Base-by-base conservation (phyloP, 1,140 invertebrate genomes). In the Trachymyrmex cornetzi region DNA sequence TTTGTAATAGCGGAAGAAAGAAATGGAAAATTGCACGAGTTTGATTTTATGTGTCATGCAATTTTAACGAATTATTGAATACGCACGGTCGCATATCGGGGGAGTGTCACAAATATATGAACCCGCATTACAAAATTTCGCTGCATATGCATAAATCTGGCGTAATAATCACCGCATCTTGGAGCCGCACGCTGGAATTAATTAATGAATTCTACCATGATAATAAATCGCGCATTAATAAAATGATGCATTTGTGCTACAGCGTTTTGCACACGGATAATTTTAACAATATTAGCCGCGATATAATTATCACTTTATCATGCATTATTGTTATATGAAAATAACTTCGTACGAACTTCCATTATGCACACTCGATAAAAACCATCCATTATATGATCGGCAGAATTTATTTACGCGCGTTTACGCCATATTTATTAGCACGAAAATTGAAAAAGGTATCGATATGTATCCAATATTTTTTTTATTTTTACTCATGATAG, bases 121-220 rank as follows among this genome's bases (percentile, higher is more conserved):
- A 71, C 19, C 22, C 30, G 27, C 24, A 74, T 59, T 82, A 61
- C 69, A 59, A 84, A 84, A 84, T 84, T 75, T 34, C 9, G 71
- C 69, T 7, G 55, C n/a, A 22, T n/a, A 50, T 27, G 55, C 38
- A 34, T 84, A 84, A 84, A 84, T 50, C 69, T 63, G 80, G 24
- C 24, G 55, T 74, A 84, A 84, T 61, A 84, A 63, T 57, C 69
- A 74, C 80, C 69, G 55, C 80, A 84, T 84, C 80, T 84, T 84
- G 53, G 27, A 75, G 27, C 80, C 55, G 80, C 69, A 27, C 69
- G 38, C 27, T 75, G 38, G 24, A 61, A 84, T 84, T 84, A 84
- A 84, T 84, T 84, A 84, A 84, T 74, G 55, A 75, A 84, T 84
- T 84, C 69, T 75, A 84, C 55, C 80, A 48, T 75, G 38, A 84